These are phyloP conservation scores for Epizoanthus scotinus DNA, from an alignment of 92 coral and sea anemone species.

Conservation along the genomic window DNA sequence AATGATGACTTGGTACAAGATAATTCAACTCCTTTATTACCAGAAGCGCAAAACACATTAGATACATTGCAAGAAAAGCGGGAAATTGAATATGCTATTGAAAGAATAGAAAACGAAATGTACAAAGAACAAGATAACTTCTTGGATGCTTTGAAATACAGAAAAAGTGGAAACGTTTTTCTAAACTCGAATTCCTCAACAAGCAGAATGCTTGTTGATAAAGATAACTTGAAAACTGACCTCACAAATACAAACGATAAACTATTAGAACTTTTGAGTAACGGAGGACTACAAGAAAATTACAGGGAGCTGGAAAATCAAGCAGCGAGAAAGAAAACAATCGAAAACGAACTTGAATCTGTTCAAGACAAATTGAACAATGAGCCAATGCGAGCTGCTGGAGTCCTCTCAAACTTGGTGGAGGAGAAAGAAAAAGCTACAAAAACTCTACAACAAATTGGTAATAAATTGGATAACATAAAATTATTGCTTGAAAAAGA, in stretches of 20 bases:
- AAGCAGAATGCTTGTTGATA: slow-evolving; percentile 23
- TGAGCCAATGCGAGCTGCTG: slow-evolving; percentile 65
- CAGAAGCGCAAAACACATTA: slow-evolving; percentile 33
- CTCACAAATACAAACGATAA: slow-evolving; percentile 34
- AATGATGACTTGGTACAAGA: neutral
- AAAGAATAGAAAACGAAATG: slow-evolving; percentile 43
- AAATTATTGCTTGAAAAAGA: slow-evolving; percentile 19
- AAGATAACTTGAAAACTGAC: slow-evolving; percentile 30
- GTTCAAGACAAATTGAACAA: slow-evolving; percentile 53
- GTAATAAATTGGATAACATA: neutral
- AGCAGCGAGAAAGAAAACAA: slow-evolving; percentile 42
- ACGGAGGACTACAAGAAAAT: slow-evolving; percentile 38
- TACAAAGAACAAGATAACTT: slow-evolving; percentile 58
- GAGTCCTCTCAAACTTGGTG: slow-evolving; percentile 35
- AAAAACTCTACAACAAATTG: slow-evolving; percentile 28
- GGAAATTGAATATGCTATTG: slow-evolving; percentile 27
- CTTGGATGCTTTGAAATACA: slow-evolving; percentile 51
- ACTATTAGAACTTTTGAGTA: slow-evolving; percentile 31
- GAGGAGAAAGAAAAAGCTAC: slow-evolving; percentile 42
- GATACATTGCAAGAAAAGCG: slow-evolving; percentile 33
- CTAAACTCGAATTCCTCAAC: slow-evolving; percentile 38
- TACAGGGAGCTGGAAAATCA: slow-evolving; percentile 41
- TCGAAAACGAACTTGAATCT: slow-evolving; percentile 51
- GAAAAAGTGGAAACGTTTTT: slow-evolving; percentile 48
- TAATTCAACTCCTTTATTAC: slow-evolving; percentile 4